Base-by-base conservation (phyloP, 2,113 vertebrate genomes). In the Micronycteris hirsuta region DNA sequence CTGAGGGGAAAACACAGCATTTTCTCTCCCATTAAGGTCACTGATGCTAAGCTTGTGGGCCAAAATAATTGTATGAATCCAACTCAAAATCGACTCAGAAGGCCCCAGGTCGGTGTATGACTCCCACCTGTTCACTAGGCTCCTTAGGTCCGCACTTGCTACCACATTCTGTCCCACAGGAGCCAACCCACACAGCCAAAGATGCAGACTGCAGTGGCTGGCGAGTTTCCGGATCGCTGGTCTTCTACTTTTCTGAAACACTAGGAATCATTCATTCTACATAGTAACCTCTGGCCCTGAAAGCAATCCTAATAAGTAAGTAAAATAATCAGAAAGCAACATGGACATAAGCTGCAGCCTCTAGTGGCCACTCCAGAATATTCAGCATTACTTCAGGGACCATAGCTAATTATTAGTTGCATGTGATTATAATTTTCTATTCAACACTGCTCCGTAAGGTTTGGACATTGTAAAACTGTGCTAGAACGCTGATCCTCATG, bases 241-340 rank as follows among this genome's bases (percentile, higher is more conserved):
- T 92, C 88, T 84, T 98, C 93, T 28, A 47, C 97, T 98, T 86
- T 98, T 96, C 93, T 97, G 96, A 91, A 98, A 98, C 95, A 98
- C 88, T 94, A 97, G 96, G 63, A 65, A 78, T 98, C 91, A 98
- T 96, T 98, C 91, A 96, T 98, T 98, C 97, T 96, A 95, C 98
- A 98, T n/a, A 95, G 97, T 96, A 98, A 97, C 97, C 98, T 98
- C 97, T 98, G 98, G 97, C 89, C 54, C 31, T 98, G 96, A 98
- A 98, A 98, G 96, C 70, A 92, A 86, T 96, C 96, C 94, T 94
- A 97, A 98, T 97, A 98, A 97, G 98, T 98, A 97, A 98, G 98
- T 97, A 98, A 96, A 97, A 96, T 96, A 98, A 93, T 95, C 90
- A 98, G 98, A 98, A 97, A 98, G 84, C 85, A 80, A 96, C 96